Conservation (phyloP, 92 coral and sea anemone genomes). For the Blastomussa wellsi region DNA sequence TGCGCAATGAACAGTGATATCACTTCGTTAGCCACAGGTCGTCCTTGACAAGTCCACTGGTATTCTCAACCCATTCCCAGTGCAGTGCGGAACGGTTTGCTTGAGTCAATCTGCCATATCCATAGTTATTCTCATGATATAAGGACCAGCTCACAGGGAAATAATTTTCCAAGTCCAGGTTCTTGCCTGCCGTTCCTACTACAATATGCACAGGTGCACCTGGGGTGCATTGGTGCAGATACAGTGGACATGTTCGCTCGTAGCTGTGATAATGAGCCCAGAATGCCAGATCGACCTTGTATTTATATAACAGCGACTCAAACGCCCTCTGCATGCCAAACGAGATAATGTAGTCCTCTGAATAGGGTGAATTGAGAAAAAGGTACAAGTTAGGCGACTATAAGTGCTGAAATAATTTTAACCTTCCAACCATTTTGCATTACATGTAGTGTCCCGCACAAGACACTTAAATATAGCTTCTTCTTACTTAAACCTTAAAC, state of each 20-base stretch:
- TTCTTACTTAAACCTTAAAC: too few relatives aligned
- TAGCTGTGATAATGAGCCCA: constrained; percentile 99
- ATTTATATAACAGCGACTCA: constrained; percentile 77
- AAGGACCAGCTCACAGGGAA: constrained; percentile 86
- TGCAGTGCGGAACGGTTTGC: constrained; percentile 68
- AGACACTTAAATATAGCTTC: too few relatives aligned
- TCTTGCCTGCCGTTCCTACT: constrained; percentile 94
- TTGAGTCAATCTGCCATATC: constrained; percentile 88
- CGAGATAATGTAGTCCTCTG: constrained; percentile 82
- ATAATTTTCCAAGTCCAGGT: constrained; percentile 58
- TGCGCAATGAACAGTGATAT: not conserved
- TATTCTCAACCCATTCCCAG: constrained; percentile 92
- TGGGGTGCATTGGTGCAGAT: constrained; percentile 58
- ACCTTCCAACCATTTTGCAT: too few relatives aligned
- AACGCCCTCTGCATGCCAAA: constrained; percentile 76
- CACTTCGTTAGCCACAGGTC: constrained; percentile 71
- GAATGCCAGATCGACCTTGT: constrained; percentile 86
- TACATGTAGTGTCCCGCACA: too few relatives aligned
- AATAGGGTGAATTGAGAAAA: not conserved
- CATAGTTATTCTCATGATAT: constrained; percentile 77
- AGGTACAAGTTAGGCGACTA: not conserved
- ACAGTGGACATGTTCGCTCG: constrained; percentile 89
- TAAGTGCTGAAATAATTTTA: not conserved
- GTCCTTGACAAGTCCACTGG: constrained; percentile 71
- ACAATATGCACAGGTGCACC: constrained; percentile 86